These are phyloP conservation scores for Salpingus planirostris DNA, from an alignment of 2,888 invertebrate genomes.

Conservation along the genomic window DNA sequence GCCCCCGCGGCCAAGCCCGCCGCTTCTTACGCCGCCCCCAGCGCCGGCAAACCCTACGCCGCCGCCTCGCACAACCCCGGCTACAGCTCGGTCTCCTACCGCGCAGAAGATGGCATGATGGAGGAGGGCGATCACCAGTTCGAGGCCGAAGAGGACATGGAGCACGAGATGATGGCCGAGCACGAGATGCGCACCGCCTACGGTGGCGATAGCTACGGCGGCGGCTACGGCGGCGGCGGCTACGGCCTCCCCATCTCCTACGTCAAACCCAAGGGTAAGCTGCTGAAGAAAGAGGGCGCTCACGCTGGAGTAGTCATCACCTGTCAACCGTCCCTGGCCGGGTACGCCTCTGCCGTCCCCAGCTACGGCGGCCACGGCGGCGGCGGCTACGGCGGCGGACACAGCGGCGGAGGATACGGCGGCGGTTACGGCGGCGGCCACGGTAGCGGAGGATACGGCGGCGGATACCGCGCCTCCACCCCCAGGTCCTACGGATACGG, in stretches of 20 bases:
- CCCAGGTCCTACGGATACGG: conserved; percentile 6
- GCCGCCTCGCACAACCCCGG: conserved; percentile 7
- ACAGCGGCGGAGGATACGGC: conserved; percentile 10
- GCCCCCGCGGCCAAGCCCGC: conserved; percentile 13
- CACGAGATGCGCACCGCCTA: background rate
- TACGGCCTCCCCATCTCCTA: conserved; percentile 10
- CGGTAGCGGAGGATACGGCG: conserved; percentile 8
- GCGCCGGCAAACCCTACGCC: conserved; percentile 7
- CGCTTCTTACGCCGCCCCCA: conserved; percentile 8
- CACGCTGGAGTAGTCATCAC: conserved; percentile 38
- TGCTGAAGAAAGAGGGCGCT: conserved; percentile 12
- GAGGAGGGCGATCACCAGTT: conserved; percentile 7
- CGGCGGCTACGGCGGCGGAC: conserved; percentile 14
- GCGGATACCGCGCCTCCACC: too few species aligned
- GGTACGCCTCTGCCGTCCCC: conserved; percentile 29
- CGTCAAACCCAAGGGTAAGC: conserved; percentile 5
- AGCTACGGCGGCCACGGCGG: conserved; percentile 7
- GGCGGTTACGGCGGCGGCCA: background rate
- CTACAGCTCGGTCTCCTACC: conserved; percentile 14
- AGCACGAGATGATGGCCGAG: conserved; percentile 6
- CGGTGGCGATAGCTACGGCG: background rate
- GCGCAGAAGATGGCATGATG: conserved; percentile 13
- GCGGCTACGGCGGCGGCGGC: conserved; percentile 26
- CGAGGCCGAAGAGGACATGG: conserved; percentile 14
- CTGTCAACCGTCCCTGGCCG: conserved; percentile 40